Evolutionary conservation across 2,888 invertebrate species (phyloP), one percentile per base, ranked within the genome.

Genomic region (Tinea trinotella): DNA sequence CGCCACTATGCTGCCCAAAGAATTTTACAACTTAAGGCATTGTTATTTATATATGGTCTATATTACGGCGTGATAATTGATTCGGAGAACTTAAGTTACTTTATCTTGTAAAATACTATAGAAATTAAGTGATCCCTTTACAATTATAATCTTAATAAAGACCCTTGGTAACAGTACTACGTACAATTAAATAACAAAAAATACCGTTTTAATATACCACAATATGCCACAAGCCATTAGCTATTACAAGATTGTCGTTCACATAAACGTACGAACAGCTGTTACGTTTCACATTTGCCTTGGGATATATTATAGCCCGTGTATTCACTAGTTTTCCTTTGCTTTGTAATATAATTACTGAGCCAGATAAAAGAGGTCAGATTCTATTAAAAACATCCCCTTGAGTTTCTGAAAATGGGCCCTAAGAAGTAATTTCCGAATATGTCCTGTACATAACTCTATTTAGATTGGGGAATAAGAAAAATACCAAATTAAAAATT

Each of bases 241-340:
- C 40, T 15, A 12, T 15, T 15, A 12, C 13, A 4, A 12, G 40
- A 15, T 1, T 13, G 40, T 40, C 40, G 40, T 40, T 40, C 40
- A 40, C 40, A 40, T 46, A 46, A 46, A 46, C 19, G 46, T 15
- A 46, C 24, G 7, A 19, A 6, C 46, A 46, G 46, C 17, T 46
- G 46, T 46, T 46, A n/a, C 46, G n/a, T 46, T 17, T 46, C 7
- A 44, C 46, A 19, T 46, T 46, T 46, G 40, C 46, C 46, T n/a
- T 19, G 19, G 19, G 19, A 46, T 10, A 46, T 46, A 46, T 18
- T 19, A 19, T 19, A 17, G n/a, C 5, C 19, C 46, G 19, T 46
- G 46, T 46, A 19, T n/a, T n/a, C n/a, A n/a, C 30, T 30, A 30
- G 30, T 30, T 30, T 30, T 30, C 30, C 30, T 30, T n/a, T 30